A percentile compares a stretch with the other conserved stretches of the same genome.
phyloP scores from a whole-genome alignment of 2,113 vertebrate species.

The Corvus moneduloides region DNA sequence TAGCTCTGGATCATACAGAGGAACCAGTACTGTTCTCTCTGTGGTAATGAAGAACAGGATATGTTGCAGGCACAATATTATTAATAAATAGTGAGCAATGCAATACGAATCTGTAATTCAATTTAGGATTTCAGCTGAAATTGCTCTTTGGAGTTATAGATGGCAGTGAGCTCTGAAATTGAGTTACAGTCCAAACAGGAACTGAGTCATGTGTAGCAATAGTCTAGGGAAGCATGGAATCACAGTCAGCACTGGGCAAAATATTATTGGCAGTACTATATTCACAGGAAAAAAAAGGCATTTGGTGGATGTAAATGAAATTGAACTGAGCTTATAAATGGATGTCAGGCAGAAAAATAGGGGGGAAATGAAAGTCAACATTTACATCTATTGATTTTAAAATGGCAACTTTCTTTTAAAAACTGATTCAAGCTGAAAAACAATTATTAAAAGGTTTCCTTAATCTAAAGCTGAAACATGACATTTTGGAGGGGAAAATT shows the following conservation, averaged over 20 bases:
- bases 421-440: not conserved
- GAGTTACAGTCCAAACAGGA: conserved; percentile 54
- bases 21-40: conserved; percentile 5
- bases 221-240: conserved; percentile 12
- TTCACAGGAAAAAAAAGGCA: not conserved
- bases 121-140: conserved; percentile 59
- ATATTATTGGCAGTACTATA: not conserved
- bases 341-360: not conserved
- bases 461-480: not conserved
- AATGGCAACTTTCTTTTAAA: conserved; percentile 17
- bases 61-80: conserved; percentile 57
- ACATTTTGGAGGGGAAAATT: not conserved
- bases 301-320: not conserved
- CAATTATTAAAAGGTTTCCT: not conserved
- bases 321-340: not conserved
- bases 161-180: conserved; percentile 43
- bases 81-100: conserved; percentile 58
- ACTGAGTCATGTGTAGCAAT: conserved; percentile 53
- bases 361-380: not conserved
- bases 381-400: conserved; percentile 32
- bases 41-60: conserved; percentile 59
- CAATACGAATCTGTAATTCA: conserved; percentile 42
- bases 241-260: not conserved
- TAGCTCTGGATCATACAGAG: conserved; percentile 17
- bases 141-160: conserved; percentile 44